Evolutionary conservation across 2,113 vertebrate species (phyloP).

Genomic region (Sapajus apella): DNA sequence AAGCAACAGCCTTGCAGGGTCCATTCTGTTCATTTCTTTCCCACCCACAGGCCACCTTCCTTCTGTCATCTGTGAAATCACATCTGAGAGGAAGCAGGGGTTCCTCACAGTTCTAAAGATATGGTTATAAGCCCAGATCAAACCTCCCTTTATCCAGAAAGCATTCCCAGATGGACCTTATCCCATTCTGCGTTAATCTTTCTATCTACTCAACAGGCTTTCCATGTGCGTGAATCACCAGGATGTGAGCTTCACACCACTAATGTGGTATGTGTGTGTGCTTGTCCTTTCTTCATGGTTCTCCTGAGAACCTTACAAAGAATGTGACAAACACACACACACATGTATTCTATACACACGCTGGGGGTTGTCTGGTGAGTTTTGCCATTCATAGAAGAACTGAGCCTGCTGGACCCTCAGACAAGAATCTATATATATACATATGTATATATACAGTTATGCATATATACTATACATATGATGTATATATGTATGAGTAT

Average conservation of each 20-base stretch:
- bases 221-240: too few relatives aligned
- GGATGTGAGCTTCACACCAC: background rate
- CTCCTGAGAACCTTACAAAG: background rate
- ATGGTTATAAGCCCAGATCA: background rate
- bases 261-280: too few relatives aligned
- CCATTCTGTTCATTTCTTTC: background rate
- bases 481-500: background rate
- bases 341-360: background rate
- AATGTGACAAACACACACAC: too few relatives aligned
- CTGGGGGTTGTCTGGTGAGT: conserved; percentile 42
- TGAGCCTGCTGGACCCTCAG: conserved; percentile 58
- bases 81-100: background rate
- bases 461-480: background rate
- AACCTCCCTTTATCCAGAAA: background rate
- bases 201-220: background rate
- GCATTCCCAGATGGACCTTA: background rate
- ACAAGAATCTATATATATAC: background rate
- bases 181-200: background rate
- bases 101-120: background rate
- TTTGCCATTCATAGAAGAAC: conserved; percentile 78
- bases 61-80: background rate
- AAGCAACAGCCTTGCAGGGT: background rate
- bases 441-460: background rate
- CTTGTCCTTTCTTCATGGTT: background rate
- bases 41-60: background rate